Base-by-base conservation (phyloP, 1,140 invertebrate genomes). In the Bombus superbus region DNA sequence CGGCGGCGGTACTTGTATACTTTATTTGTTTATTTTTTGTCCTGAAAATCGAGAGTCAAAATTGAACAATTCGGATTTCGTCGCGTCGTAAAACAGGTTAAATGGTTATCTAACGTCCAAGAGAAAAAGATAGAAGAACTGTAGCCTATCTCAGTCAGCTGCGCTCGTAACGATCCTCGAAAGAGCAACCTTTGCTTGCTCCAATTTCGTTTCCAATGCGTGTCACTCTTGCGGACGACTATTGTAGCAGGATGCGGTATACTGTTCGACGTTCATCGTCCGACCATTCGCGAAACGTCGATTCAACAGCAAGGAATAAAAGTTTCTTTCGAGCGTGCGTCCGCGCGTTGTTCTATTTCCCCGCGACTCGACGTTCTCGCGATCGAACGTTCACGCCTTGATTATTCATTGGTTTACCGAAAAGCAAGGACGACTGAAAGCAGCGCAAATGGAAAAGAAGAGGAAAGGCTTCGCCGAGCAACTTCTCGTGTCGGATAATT, bases 241-340 rank as follows among this genome's bases (percentile, higher is more conserved):
- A 42, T 72, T 72, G 69, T 72, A 6, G 28, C 25, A 22, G 2
- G 32, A 2, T 22, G 15, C 66, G 1, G 32, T 1, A 38, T 32
- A 35, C n/a, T 0, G 11, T 28, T 40, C 9, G 35, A 28, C 38
- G 28, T 40, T 28, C 38, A 28, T 25, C 69, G 11, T 42, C 10
- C 5, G 8, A 42, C 40, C 38, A 71, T 10, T 40, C 22, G 9
- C 25, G 4, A 40, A n/a, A n/a, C 69, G 38, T 44, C 69, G 28
- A n/a, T 72, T 42, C 69, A 40, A 42, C 13, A 44, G 38, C 28
- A 72, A 72, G 69, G 9, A 72, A 72, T 72, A 42, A 72, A 72
- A 71, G 69, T 42, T 25, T 2, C 13, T 44, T n/a, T 42, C 40
- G 25, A 72, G 40, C 69, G 69, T 72, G 38, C 35, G 22, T 69